phyloP scores from a whole-genome alignment of 2,888 invertebrate species.

The Pandemis cinnamomeana region DNA sequence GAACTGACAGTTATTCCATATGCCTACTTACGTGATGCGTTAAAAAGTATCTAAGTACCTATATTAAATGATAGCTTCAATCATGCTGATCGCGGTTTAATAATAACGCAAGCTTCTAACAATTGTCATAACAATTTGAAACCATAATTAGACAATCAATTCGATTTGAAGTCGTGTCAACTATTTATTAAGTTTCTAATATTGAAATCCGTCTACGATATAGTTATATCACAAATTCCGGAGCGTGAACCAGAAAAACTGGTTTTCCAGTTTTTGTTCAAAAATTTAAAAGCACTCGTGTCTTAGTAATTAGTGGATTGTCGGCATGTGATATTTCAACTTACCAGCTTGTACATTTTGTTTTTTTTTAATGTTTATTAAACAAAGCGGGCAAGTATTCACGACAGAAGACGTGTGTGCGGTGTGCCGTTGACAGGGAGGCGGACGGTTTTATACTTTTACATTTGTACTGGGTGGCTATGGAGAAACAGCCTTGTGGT shows the following conservation, averaged over 20 bases:
- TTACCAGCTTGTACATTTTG: constrained; percentile 80
- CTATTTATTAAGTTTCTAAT: background rate
- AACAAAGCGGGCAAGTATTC: constrained; percentile 42
- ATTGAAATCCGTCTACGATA: background rate
- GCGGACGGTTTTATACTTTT: constrained; percentile 61
- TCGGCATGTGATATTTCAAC: constrained; percentile 47
- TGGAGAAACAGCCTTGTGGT: constrained; percentile 59
- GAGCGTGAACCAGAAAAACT: background rate
- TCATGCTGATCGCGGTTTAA: too few relatives aligned
- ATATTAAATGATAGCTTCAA: too few relatives aligned
- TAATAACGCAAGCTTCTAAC: too few relatives aligned
- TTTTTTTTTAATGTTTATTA: constrained; percentile 37
- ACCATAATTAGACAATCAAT: too few relatives aligned
- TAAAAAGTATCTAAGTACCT: too few relatives aligned
- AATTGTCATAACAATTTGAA: too few relatives aligned
- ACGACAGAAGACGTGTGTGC: constrained; percentile 48
- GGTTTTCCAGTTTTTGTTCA: constrained; percentile 1
- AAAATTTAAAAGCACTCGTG: constrained; percentile 10
- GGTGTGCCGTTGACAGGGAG: constrained; percentile 46
- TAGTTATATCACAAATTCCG: constrained; percentile 6
- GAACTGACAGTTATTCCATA: too few relatives aligned
- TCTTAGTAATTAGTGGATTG: constrained; percentile 12
- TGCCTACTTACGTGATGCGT: too few relatives aligned
- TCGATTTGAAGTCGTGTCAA: too few relatives aligned
- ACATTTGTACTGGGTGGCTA: constrained; percentile 49